A percentile compares a stretch with the other conserved stretches of the same genome.
These are phyloP conservation scores for Propithecus deckenii DNA, from an alignment of 2,797 vertebrate species.

Conservation along the genomic window DNA sequence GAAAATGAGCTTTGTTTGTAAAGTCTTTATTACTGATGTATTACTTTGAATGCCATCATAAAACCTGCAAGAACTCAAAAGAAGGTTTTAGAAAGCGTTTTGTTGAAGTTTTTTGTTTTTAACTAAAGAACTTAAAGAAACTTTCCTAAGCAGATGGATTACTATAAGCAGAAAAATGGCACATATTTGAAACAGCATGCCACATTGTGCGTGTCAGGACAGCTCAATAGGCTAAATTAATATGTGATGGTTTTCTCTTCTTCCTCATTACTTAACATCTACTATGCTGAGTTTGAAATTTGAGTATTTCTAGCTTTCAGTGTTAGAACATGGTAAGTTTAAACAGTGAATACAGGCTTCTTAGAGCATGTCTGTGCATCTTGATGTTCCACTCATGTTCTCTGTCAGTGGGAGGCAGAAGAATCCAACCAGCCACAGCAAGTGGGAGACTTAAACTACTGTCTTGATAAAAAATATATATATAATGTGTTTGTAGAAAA, in stretches of 20 bases:
- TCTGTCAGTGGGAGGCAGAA: not conserved
- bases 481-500: not conserved
- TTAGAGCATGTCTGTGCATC: not conserved
- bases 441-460: not conserved
- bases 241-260: not conserved
- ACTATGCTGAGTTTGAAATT: slow-evolving; percentile 27
- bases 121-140: slow-evolving; percentile 15
- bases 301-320: slow-evolving; percentile 7
- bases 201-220: not conserved
- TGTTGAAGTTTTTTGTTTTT: slow-evolving; percentile 14
- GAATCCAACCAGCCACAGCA: not conserved
- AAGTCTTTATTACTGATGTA: slow-evolving; percentile 41
- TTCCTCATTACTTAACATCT: not conserved
- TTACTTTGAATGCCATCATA: slow-evolving; percentile 3
- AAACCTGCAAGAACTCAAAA: slow-evolving; percentile 1
- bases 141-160: not conserved
- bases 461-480: not conserved
- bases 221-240: not conserved
- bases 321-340: not conserved
- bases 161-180: slow-evolving; percentile 9
- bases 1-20: slow-evolving; percentile 63
- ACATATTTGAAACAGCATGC: not conserved
- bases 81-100: slow-evolving; percentile 20
- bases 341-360: not conserved
- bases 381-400: not conserved